A percentile compares a stretch with the other conserved stretches of the same genome.
phyloP scores from a whole-genome alignment of 92 coral and sea anemone genomes.

The Nematostella vectensis region DNA sequence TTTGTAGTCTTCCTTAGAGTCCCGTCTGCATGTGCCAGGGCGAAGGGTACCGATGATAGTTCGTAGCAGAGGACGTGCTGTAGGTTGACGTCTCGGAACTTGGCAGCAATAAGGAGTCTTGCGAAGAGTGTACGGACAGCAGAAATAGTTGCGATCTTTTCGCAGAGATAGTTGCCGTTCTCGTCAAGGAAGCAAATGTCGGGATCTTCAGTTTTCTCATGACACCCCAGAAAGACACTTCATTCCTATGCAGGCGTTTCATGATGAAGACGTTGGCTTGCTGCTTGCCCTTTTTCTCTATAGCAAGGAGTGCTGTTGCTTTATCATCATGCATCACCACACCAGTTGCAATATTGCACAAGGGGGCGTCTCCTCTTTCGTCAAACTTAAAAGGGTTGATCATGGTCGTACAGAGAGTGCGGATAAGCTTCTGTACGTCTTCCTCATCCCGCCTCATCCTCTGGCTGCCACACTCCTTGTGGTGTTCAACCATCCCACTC shows the following conservation, averaged over 20 bases:
- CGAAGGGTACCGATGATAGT: conserved; percentile 35
- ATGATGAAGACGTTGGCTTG: background rate
- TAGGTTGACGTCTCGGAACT: conserved; percentile 27
- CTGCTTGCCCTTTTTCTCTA: background rate
- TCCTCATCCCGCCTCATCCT: conserved; percentile 44
- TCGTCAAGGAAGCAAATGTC: conserved; percentile 43
- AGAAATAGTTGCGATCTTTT: conserved; percentile 30
- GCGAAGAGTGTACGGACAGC: conserved; percentile 43
- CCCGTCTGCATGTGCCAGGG: conserved; percentile 50
- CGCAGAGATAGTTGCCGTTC: conserved; percentile 18
- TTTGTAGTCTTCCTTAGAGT: conserved; percentile 27
- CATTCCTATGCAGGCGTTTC: background rate
- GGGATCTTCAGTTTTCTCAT: conserved; percentile 17
- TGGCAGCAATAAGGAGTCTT: conserved; percentile 39
- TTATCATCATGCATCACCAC: conserved; percentile 30
- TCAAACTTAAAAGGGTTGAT: conserved; percentile 43
- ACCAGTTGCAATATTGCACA: conserved; percentile 50
- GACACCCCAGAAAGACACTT: conserved; percentile 37
- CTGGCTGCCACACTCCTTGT: conserved; percentile 41
- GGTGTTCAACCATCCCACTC: conserved; percentile 23
- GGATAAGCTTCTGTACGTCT: conserved; percentile 39
- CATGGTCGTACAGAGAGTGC: conserved; percentile 31
- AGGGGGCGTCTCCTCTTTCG: conserved; percentile 28
- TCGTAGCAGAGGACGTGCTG: conserved; percentile 33
- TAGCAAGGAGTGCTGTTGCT: conserved; percentile 18